Evolutionary conservation across 53 echinoderm and acorn worm species (phyloP).

Genomic region (Echinometra lucunter): DNA sequence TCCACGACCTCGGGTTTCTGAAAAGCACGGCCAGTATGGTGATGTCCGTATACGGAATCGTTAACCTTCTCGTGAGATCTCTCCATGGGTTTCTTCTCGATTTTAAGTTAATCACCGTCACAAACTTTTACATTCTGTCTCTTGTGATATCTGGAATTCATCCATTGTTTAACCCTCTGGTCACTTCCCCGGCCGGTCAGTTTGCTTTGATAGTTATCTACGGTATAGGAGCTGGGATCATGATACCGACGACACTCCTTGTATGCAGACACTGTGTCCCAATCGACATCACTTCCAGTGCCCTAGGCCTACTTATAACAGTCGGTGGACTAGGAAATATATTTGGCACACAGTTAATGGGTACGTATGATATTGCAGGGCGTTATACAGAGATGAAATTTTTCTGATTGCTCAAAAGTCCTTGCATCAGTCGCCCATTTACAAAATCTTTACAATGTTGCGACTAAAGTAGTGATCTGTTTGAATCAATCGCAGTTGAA

Average conservation of each 20-base stretch:
- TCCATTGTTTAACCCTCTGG: too few relatives aligned
- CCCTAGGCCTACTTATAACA: background rate
- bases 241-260: too few relatives aligned
- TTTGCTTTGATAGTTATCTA: too few relatives aligned
- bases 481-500: too few relatives aligned
- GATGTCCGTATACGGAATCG: constrained; percentile 70
- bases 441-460: too few relatives aligned
- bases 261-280: background rate
- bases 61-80: constrained; percentile 52
- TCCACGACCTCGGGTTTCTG: constrained; percentile 54
- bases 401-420: too few relatives aligned
- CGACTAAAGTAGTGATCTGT: too few relatives aligned
- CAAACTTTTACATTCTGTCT: constrained; percentile 53
- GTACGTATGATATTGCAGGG: background rate
- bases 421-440: too few relatives aligned
- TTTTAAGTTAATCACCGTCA: constrained; percentile 35
- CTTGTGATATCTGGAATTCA: constrained; percentile 5
- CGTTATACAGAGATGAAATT: too few relatives aligned
- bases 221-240: too few relatives aligned
- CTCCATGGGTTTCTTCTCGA: constrained; percentile 71
- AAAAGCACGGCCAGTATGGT: constrained; percentile 72
- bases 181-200: too few relatives aligned
- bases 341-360: constrained; percentile 34
- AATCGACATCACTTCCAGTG: constrained; percentile 10
- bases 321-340: background rate